These are phyloP conservation scores for Drosophila auraria DNA, from an alignment of 1,140 invertebrate species.

Conservation along the genomic window DNA sequence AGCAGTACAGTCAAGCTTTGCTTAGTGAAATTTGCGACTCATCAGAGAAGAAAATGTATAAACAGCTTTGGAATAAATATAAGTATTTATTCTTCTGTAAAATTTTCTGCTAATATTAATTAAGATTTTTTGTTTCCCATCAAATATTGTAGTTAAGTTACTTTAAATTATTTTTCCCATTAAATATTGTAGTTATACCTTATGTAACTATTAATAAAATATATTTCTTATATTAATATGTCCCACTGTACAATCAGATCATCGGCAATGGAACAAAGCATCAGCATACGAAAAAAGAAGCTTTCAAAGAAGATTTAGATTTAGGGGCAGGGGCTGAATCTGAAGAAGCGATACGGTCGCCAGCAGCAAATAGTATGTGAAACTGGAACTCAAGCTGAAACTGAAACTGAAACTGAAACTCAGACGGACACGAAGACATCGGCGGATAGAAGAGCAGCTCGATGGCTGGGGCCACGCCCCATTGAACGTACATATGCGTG, in stretches of 20 bases:
- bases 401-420: conserved; percentile 8
- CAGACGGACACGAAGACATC: conserved; percentile 10
- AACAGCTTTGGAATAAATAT: not conserved
- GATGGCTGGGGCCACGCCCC: conserved; percentile 63
- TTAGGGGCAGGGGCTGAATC: conserved; percentile 1
- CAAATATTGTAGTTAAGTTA: not conserved
- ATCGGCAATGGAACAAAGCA: conserved; percentile 23
- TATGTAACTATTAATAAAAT: not conserved
- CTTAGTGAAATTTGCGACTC: not conserved
- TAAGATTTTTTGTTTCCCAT: not conserved
- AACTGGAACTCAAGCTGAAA: conserved; percentile 10
- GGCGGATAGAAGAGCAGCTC: conserved; percentile 49
- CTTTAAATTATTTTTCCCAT: not conserved
- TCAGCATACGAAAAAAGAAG: conserved; percentile 17
- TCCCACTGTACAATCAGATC: conserved; percentile 3
- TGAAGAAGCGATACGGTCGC: not conserved
- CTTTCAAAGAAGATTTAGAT: conserved; percentile 22
- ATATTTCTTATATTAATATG: not conserved
- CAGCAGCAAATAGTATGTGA: conserved; percentile 15
- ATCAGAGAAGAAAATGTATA: not conserved
- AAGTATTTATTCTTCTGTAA: not conserved
- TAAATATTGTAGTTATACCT: not conserved
- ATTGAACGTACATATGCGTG: conserved; percentile 72
- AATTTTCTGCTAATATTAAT: too few relatives aligned
- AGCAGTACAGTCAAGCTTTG: conserved; percentile 16